A percentile compares a stretch with the other conserved stretches of the same genome.
phyloP scores from a whole-genome alignment of 2,113 vertebrate genomes.

The Bostrychus sinensis region DNA sequence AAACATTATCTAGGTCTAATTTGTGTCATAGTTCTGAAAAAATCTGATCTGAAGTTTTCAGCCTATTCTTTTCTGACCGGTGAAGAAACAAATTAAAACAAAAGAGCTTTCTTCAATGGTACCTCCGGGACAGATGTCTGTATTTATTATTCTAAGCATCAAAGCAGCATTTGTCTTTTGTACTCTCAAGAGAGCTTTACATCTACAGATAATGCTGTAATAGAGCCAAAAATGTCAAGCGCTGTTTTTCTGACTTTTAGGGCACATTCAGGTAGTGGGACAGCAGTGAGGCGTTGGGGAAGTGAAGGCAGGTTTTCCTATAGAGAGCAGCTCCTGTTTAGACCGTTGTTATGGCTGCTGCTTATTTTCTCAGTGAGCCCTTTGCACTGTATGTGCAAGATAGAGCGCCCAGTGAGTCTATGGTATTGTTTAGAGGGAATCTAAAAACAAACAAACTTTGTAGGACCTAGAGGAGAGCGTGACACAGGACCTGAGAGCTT shows the following conservation, averaged over 20 bases:
- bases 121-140: constrained; percentile 62
- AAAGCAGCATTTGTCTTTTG: constrained; percentile 74
- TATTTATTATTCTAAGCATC: constrained; percentile 80
- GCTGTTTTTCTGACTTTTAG: constrained; percentile 74
- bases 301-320: constrained; percentile 69
- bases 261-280: constrained; percentile 75
- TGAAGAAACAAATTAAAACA: constrained; percentile 68
- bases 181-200: constrained; percentile 48
- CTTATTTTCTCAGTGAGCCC: constrained; percentile 75
- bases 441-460: constrained; percentile 76
- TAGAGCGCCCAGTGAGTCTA: constrained; percentile 38
- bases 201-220: constrained; percentile 69
- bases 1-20: constrained; percentile 33
- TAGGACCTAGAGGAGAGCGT: constrained; percentile 50
- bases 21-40: constrained; percentile 21
- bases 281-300: constrained; percentile 62
- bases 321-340: constrained; percentile 60
- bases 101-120: constrained; percentile 62
- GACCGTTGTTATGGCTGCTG: constrained; percentile 69
- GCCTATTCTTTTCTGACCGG: constrained; percentile 42
- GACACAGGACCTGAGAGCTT: constrained; percentile 51
- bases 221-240: constrained; percentile 64
- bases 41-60: constrained; percentile 41
- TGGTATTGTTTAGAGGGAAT: constrained; percentile 67
- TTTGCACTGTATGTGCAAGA: constrained; percentile 43